Conservation (phyloP, 1,140 invertebrate species). For the Pomacea maculata region DNA sequence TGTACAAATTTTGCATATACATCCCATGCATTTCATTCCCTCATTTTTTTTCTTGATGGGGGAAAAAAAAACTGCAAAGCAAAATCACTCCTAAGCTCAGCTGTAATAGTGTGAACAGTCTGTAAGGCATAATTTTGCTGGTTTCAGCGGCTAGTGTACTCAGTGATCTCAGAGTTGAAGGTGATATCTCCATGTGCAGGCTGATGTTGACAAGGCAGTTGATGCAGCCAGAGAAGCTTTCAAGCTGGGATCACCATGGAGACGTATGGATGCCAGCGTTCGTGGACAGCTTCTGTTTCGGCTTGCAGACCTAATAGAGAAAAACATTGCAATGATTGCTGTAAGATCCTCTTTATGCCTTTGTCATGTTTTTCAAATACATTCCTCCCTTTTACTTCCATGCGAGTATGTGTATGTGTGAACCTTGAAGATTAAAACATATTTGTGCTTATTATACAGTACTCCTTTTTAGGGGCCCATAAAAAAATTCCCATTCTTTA, state of each 20-base stretch:
- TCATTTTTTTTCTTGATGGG: no score
- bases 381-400: no score
- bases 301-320: slow-evolving; percentile 81
- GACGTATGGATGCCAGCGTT: slow-evolving; percentile 88
- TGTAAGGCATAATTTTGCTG: not conserved
- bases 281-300: slow-evolving; percentile 81
- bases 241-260: slow-evolving; percentile 78
- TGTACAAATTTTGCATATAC: not conserved
- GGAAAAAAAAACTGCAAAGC: no score
- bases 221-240: slow-evolving; percentile 77
- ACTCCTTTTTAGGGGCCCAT: not conserved
- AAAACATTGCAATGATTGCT: slow-evolving; percentile 77
- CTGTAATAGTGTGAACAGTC: not conserved
- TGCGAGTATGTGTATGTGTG: not conserved
- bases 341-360: slow-evolving; percentile 45
- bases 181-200: slow-evolving; percentile 31
- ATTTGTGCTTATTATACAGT: not conserved
- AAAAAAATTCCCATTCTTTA: no score
- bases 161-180: not conserved
- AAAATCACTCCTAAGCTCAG: not conserved
- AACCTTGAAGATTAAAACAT: not conserved
- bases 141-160: not conserved
- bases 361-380: not conserved
- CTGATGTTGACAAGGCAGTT: slow-evolving; percentile 74
- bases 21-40: not conserved